Evolutionary conservation across 92 coral and sea anemone genomes (phyloP).

Genomic region (Ricordea florida): DNA sequence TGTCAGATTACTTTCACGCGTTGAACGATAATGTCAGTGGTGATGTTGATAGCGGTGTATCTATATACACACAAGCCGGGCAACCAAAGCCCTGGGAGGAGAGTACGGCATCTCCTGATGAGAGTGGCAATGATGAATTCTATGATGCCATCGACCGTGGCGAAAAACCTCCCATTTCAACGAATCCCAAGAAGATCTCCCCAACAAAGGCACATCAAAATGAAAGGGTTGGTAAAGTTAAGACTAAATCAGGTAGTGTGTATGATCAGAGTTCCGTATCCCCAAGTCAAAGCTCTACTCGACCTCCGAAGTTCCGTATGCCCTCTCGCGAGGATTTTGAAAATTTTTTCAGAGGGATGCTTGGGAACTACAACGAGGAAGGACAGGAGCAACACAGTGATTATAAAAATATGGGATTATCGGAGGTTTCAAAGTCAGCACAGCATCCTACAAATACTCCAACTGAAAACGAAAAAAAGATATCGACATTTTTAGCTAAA

Average conservation of each 20-base stretch:
- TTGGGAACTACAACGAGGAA: slow-evolving; percentile 10
- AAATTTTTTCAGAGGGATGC: slow-evolving; percentile 40
- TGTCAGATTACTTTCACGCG: slow-evolving; percentile 79
- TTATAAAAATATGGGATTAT: too few species aligned
- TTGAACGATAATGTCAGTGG: slow-evolving; percentile 62
- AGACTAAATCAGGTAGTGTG: not conserved
- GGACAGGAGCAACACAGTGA: not conserved
- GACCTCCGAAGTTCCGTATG: not conserved
- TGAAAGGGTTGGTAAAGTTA: not conserved
- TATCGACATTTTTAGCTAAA: not conserved
- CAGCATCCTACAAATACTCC: too few species aligned
- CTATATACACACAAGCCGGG: not conserved
- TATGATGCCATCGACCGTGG: slow-evolving; percentile 66
- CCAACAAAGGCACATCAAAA: slow-evolving; percentile 69
- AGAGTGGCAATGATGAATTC: slow-evolving; percentile 65
- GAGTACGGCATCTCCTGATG: slow-evolving; percentile 38
- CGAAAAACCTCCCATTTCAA: slow-evolving; percentile 19
- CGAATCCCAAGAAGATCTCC: slow-evolving; percentile 35
- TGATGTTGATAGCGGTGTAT: not conserved
- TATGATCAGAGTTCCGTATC: not conserved
- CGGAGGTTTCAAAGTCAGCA: too few species aligned
- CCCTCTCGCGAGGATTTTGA: slow-evolving; percentile 37
- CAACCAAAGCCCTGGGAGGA: slow-evolving; percentile 36
- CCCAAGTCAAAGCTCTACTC: not conserved
- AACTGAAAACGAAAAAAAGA: not conserved